Conservation (phyloP, 2,888 invertebrate species). For the Helobdella robusta region DNA sequence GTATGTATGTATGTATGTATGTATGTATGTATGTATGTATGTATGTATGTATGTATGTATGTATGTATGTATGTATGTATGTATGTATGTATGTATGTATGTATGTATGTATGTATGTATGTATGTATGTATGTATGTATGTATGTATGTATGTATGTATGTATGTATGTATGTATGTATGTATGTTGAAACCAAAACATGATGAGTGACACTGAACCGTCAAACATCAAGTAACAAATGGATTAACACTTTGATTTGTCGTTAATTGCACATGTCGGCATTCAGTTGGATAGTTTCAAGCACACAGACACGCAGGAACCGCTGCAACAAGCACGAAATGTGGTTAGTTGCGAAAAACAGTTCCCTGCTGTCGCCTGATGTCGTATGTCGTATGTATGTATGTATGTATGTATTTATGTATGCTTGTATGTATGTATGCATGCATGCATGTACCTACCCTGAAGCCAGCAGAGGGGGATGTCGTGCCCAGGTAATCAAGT, state of each 20-base stretch:
- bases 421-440: not conserved
- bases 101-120: conserved; percentile 2
- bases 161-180: not conserved
- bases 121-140: conserved; percentile 2
- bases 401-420: not conserved
- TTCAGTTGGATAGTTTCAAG: too few species aligned
- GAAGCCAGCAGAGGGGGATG: conserved; percentile 24
- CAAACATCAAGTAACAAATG: too few species aligned
- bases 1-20: conserved; percentile 2
- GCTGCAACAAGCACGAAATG: too few species aligned
- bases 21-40: conserved; percentile 3
- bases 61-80: conserved; percentile 2
- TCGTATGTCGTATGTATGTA: conserved; percentile 2
- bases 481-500: conserved; percentile 16
- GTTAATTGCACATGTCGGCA: too few species aligned
- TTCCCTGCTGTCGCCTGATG: too few species aligned
- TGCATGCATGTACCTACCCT: not conserved
- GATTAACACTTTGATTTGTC: too few species aligned
- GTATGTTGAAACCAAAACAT: too few species aligned
- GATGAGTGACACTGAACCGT: too few species aligned
- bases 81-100: conserved; percentile 2
- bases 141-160: conserved; percentile 4
- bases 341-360: too few species aligned
- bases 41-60: conserved; percentile 3
- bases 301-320: too few species aligned